These are phyloP conservation scores for Ia io DNA, from an alignment of 2,113 vertebrate genomes.

Conservation along the genomic window DNA sequence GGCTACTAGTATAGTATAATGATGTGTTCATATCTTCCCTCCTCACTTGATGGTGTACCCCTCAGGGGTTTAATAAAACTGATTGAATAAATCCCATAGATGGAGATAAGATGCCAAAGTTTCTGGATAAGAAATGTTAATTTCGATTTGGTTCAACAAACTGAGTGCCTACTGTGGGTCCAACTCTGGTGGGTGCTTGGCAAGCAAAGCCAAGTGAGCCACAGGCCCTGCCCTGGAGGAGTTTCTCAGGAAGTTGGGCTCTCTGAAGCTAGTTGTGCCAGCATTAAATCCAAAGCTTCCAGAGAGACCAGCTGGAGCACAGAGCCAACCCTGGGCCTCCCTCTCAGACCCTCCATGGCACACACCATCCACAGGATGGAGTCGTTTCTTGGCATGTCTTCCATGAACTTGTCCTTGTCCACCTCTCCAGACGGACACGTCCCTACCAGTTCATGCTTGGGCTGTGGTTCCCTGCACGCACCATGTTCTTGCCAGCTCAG, in stretches of 20 bases:
- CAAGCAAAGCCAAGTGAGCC: neutral
- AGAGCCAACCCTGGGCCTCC: neutral
- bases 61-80: neutral
- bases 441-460: neutral
- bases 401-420: neutral
- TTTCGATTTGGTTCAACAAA: neutral
- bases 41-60: neutral
- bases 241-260: neutral
- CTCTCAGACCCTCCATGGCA: neutral
- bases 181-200: neutral
- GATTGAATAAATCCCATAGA: neutral
- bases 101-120: neutral
- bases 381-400: neutral
- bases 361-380: neutral
- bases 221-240: neutral
- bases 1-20: no score
- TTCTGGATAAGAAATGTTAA: neutral
- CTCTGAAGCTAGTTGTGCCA: neutral
- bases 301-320: neutral
- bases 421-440: neutral
- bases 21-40: neutral
- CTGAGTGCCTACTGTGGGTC: neutral
- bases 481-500: rapidly evolving
- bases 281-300: neutral
- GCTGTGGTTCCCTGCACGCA: neutral